Percentiles rank a stretch among this genome's conserved stretches.
Evolutionary conservation across 2,113 vertebrate species (phyloP).

Genomic region (Phaethon lepturus): DNA sequence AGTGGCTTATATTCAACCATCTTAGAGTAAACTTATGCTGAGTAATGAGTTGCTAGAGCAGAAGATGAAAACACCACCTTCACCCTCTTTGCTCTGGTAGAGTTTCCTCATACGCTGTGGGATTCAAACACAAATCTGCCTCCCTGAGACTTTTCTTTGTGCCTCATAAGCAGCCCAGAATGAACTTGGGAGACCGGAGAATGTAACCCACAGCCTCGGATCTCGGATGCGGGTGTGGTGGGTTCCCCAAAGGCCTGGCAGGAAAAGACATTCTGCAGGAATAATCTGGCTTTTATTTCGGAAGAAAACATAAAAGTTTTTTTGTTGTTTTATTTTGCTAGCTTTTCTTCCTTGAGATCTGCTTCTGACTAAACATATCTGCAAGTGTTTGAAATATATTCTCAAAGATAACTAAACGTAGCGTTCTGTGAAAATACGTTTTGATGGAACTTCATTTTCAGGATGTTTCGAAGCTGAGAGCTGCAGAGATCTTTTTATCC

Average conservation of each 20-base stretch:
- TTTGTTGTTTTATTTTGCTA: background rate
- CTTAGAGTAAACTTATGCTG: background rate
- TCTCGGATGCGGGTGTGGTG: background rate
- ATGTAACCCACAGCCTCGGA: background rate
- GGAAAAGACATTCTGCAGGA: background rate
- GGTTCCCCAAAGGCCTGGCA: background rate
- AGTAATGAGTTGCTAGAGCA: background rate
- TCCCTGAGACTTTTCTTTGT: background rate
- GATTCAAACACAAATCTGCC: background rate
- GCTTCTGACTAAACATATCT: background rate
- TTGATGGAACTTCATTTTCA: constrained; percentile 25
- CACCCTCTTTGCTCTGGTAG: background rate
- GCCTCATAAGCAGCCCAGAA: background rate
- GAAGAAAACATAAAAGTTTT: background rate
- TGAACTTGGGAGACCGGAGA: background rate
- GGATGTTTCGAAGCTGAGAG: background rate
- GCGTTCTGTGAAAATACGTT: constrained; percentile 31
- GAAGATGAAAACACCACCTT: background rate
- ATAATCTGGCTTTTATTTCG: background rate
- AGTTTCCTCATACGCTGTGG: background rate
- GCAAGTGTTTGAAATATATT: background rate
- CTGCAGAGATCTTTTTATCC: constrained; percentile 38
- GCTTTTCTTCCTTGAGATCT: background rate
- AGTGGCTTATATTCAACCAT: background rate
- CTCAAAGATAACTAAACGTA: background rate